A percentile compares a stretch with the other conserved stretches of the same genome.
Conservation (phyloP, 37 sponge, comb jelly and placozoan genomes). For the Cliona cf. orientalis region DNA sequence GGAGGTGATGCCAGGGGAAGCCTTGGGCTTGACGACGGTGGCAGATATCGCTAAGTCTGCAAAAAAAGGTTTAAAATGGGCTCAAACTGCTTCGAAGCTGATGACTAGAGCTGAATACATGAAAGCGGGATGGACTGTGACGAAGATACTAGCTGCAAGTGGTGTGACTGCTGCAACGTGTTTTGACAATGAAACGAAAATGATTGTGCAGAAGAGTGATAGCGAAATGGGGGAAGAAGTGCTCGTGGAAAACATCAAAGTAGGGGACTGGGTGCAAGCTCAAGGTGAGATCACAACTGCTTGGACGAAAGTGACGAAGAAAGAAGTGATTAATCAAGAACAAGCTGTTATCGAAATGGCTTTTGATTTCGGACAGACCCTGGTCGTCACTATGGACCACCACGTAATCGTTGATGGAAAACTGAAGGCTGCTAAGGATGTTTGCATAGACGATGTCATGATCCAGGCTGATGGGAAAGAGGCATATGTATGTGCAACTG, state of each 20-base stretch:
- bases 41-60: no score
- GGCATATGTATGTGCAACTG: neutral
- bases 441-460: neutral
- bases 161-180: neutral
- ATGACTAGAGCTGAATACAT: neutral
- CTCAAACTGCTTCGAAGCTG: neutral
- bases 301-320: neutral
- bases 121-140: neutral
- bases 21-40: no score
- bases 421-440: neutral
- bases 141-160: neutral
- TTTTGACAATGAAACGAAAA: conserved; percentile 1
- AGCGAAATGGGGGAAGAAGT: neutral
- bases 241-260: neutral
- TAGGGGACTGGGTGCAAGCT: neutral
- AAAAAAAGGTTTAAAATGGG: no score
- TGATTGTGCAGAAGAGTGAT: neutral
- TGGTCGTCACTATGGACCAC: neutral
- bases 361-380: neutral
- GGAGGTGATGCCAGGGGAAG: no score
- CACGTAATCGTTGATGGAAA: neutral
- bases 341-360: neutral
- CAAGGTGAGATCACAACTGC: neutral
- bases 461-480: neutral
- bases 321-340: neutral